These are phyloP conservation scores for Poecilia latipinna DNA, from an alignment of 2,113 vertebrate genomes.

Conservation along the genomic window DNA sequence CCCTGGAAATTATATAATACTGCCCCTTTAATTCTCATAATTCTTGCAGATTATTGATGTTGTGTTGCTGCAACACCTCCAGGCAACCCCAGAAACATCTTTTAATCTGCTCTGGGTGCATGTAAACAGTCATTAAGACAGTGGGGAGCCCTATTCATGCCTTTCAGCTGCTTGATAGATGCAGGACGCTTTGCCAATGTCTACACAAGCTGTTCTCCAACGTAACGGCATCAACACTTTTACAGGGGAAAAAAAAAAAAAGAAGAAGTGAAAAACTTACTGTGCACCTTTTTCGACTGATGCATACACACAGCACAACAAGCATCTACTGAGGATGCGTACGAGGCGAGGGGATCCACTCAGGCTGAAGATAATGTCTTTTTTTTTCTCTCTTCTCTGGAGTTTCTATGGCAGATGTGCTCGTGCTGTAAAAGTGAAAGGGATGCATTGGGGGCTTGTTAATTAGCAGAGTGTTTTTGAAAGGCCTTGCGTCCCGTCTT, in stretches of 20 bases:
- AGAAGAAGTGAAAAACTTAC: slow-evolving; percentile 40
- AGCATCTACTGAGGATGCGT: slow-evolving; percentile 63
- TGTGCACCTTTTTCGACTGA: slow-evolving; percentile 47
- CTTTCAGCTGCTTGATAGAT: slow-evolving; percentile 64
- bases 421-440: slow-evolving; percentile 64
- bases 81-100: slow-evolving; percentile 62
- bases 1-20: too few species aligned
- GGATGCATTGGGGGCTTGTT: slow-evolving; percentile 74
- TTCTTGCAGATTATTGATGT: slow-evolving; percentile 49
- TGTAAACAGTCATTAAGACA: slow-evolving; percentile 76
- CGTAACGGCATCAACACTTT: slow-evolving; percentile 53
- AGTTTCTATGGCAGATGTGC: slow-evolving; percentile 73
- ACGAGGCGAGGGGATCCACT: slow-evolving; percentile 62
- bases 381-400: slow-evolving; percentile 64
- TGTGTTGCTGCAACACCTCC: slow-evolving; percentile 55
- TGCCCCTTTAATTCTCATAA: slow-evolving; percentile 44
- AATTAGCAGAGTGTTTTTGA: slow-evolving; percentile 78
- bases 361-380: slow-evolving; percentile 68
- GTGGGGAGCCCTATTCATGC: slow-evolving; percentile 59
- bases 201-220: slow-evolving; percentile 59
- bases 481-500: slow-evolving; percentile 69
- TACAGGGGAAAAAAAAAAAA: slow-evolving; percentile 35
- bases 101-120: slow-evolving; percentile 60
- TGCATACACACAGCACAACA: slow-evolving; percentile 54
- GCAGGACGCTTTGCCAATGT: slow-evolving; percentile 58